Evolutionary conservation across 2,113 vertebrate species (phyloP).

Genomic region (Nothocercus nigrocapillus): DNA sequence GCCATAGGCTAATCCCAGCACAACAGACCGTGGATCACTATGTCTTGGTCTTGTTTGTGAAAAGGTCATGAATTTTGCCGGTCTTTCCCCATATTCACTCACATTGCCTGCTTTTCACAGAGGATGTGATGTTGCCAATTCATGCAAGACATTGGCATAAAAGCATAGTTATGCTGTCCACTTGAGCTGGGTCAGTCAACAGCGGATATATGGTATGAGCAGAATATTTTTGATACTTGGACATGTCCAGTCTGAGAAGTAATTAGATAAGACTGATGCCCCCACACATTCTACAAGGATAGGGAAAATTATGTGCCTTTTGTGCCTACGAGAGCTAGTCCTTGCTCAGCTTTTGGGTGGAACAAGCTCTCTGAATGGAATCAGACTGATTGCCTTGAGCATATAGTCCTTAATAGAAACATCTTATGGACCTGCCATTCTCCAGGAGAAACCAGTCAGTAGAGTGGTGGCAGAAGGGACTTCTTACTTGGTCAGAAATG

Average conservation of each 20-base stretch:
- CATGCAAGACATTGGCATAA: neutral
- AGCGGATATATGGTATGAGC: neutral
- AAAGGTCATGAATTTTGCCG: neutral
- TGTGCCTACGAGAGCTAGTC: neutral
- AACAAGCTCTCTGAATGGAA: neutral
- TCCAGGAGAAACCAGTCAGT: neutral
- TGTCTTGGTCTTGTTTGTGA: neutral
- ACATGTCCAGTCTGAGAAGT: fast-evolving
- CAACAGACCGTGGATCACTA: neutral
- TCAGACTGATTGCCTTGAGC: neutral
- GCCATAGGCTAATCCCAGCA: too few relatives aligned
- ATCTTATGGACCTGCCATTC: neutral
- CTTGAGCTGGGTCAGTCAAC: neutral
- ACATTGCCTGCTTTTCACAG: neutral
- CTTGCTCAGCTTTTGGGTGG: neutral
- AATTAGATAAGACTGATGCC: neutral
- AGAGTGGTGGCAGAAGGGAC: neutral
- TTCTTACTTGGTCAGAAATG: neutral
- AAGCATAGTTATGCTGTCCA: neutral
- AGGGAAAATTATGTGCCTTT: neutral
- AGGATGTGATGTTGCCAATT: neutral
- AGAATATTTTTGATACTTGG: neutral
- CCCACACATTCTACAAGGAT: fast-evolving
- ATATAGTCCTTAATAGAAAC: neutral
- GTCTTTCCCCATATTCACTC: neutral